phyloP scores from a whole-genome alignment of 2,797 vertebrate genomes.

The Pantherophis vulpinus region DNA sequence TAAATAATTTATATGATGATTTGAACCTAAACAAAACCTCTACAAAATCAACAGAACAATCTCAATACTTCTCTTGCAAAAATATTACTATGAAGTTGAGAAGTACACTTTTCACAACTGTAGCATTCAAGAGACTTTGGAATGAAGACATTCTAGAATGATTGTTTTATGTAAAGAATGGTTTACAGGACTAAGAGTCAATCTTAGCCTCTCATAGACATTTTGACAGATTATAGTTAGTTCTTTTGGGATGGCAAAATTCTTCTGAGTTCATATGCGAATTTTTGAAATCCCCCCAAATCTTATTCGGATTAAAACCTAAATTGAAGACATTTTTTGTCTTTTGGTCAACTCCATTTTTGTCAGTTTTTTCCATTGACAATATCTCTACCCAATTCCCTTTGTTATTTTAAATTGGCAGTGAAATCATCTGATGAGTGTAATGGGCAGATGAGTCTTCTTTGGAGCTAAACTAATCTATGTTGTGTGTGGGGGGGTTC shows the following conservation, averaged over 20 bases:
- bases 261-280: background rate
- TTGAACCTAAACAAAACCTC: conserved; percentile 22
- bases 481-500: background rate
- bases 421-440: background rate
- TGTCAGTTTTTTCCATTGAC: background rate
- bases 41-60: background rate
- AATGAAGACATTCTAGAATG: background rate
- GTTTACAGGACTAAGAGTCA: background rate
- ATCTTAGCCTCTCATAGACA: background rate
- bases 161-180: background rate
- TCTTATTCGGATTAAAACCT: background rate
- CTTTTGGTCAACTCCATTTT: background rate
- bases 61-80: background rate
- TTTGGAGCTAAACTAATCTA: background rate
- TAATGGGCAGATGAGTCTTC: background rate
- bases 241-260: background rate
- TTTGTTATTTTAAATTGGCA: background rate
- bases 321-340: background rate
- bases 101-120: background rate
- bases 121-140: background rate
- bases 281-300: too few relatives aligned
- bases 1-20: background rate
- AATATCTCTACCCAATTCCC: background rate
- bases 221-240: background rate
- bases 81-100: background rate